Evolutionary conservation across 2,113 vertebrate genomes (phyloP), one percentile per base, ranked within the genome.

Genomic region (Spea multiplicata): DNA sequence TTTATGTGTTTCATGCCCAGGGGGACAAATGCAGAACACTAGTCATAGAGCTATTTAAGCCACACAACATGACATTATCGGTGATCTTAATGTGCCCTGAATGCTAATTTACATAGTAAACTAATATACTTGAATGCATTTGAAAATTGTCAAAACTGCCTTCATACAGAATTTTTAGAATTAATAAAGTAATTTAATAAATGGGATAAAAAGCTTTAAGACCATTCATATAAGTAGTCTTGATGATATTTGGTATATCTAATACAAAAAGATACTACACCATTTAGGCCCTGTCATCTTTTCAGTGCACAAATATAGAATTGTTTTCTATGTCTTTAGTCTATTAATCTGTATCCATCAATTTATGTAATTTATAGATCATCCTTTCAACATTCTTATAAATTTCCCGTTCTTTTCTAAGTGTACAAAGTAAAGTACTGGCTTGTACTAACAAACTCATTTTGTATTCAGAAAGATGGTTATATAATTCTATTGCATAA

Each of bases 401-500:
- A 7, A 9, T 52, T 52, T 7, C 50, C 9, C 1, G 50, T 52
- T 52, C 9, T 52, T 2, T 52, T 6, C 50, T 7, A 52, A 52
- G 2, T 52, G 50, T 52, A 30, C 30, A 30, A 66, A 45, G 8
- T 30, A 50, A 53, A 67, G 4, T 50, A 44, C 4, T 68, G 17
- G 4, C 48, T 52, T 71, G n/a, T 5, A 16, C 13, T 59, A 17
- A 65, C 53, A 65, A 49, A 65, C 17, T 46, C 2, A 64, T 78
- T 66, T 71, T 12, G 57, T n/a, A 65, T 64, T 71, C 48, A 64
- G 14, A 65, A 65, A 48, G 49, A 7, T 53, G 57, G 67, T 62
- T 71, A 78, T 55, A 78, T 78, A 71, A 71, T 71, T 17, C 14
- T 5, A n/a, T 55, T 78, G 30, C 69, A 71, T 72, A 78, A 66